Conservation (phyloP, 2,113 vertebrate genomes). For the Eidolon helvum region DNA sequence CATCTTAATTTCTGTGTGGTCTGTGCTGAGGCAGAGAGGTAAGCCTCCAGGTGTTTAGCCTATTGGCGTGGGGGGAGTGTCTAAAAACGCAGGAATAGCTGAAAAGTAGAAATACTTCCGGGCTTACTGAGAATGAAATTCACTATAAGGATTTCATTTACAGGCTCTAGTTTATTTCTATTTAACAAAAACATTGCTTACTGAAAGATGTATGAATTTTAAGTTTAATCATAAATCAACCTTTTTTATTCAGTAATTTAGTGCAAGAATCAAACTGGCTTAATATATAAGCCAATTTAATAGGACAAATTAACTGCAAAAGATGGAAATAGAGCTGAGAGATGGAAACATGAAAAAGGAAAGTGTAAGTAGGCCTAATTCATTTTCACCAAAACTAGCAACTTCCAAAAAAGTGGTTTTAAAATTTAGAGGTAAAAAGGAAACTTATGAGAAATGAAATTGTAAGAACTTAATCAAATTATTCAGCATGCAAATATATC, state of each 20-base stretch:
- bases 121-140: neutral
- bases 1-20: neutral
- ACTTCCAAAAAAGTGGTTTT: slow-evolving; percentile 9
- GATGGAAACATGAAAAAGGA: neutral
- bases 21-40: neutral
- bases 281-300: neutral
- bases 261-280: neutral
- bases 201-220: neutral
- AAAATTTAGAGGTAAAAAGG: slow-evolving; percentile 10
- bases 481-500: neutral
- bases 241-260: neutral
- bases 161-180: neutral
- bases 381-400: neutral
- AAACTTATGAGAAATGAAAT: neutral
- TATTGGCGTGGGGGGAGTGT: neutral
- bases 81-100: no score
- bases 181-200: slow-evolving; percentile 8
- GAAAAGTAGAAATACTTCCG: neutral
- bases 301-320: neutral
- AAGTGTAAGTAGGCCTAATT: neutral
- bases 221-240: slow-evolving; percentile 5
- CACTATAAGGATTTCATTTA: neutral
- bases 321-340: slow-evolving; percentile 37
- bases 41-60: neutral
- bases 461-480: slow-evolving; percentile 11